phyloP scores from a whole-genome alignment of 2,797 vertebrate species.

The Rhincodon typus region DNA sequence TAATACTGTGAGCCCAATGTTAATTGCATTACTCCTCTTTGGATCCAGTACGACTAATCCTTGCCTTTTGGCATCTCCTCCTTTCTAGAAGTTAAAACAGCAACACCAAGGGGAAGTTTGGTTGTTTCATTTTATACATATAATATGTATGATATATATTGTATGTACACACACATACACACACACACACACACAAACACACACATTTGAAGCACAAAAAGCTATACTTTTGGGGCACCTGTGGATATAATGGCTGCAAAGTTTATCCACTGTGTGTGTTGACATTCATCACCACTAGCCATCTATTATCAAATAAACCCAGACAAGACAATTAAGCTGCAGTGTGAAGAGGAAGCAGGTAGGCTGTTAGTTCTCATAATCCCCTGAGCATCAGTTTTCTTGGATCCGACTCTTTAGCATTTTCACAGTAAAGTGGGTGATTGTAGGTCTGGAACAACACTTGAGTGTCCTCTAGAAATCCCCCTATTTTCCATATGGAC shows the following conservation, averaged over 20 bases:
- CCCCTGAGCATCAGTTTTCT: not conserved
- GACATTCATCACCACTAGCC: not conserved
- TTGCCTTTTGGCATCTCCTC: conserved; percentile 70
- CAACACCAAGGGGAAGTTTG: not conserved
- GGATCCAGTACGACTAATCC: conserved; percentile 76
- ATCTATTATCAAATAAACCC: not conserved
- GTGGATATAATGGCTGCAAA: not conserved
- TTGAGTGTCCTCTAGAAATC: not conserved
- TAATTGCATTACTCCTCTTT: conserved; percentile 90
- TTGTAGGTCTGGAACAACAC: not conserved
- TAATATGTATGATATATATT: not conserved
- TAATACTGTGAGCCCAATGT: conserved; percentile 88
- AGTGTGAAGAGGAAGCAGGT: not conserved
- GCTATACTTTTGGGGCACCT: not conserved
- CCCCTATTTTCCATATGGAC: not conserved
- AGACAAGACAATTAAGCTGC: not conserved
- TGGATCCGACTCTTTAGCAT: not conserved
- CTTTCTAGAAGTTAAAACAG: conserved; percentile 63
- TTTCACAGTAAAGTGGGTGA: not conserved
- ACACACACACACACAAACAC: too few relatives aligned
- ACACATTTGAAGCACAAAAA: not conserved
- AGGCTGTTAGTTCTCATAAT: too few relatives aligned
- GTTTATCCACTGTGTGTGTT: too few relatives aligned
- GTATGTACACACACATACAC: not conserved
- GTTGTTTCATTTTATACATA: not conserved